Percentiles rank a stretch among this genome's conserved stretches.
These are phyloP conservation scores for Fissipunctia ypsillon DNA, from an alignment of 2,888 invertebrate genomes.

Conservation along the genomic window DNA sequence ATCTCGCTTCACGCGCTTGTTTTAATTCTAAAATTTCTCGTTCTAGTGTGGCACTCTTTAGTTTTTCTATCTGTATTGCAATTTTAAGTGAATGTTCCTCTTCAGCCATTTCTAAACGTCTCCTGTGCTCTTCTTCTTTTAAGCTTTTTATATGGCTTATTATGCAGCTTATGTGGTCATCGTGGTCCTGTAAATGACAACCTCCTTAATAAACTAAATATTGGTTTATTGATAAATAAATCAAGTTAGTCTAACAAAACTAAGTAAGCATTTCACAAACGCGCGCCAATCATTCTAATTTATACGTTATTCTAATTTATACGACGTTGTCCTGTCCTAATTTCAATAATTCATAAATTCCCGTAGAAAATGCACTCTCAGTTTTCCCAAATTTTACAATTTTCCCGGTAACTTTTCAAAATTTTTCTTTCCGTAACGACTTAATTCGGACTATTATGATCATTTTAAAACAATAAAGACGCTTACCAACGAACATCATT, in stretches of 20 bases:
- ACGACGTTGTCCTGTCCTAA: no score
- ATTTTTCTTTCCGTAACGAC: no score
- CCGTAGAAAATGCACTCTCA: no score
- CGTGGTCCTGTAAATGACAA: conserved; percentile 18
- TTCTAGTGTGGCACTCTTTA: conserved; percentile 35
- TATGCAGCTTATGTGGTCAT: conserved; percentile 17
- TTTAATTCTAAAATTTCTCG: conserved; percentile 38
- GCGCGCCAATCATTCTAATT: not conserved
- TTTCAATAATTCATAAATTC: no score
- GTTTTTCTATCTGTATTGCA: conserved; percentile 27
- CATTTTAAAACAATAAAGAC: no score
- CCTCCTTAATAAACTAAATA: not conserved
- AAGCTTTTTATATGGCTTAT: conserved; percentile 22
- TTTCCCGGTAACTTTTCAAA: no score
- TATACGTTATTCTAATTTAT: not conserved
- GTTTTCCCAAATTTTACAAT: no score
- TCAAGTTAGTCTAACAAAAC: not conserved
- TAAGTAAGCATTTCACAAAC: not conserved
- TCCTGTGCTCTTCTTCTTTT: conserved; percentile 33
- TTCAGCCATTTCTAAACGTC: conserved; percentile 43
- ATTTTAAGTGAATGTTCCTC: conserved; percentile 42
- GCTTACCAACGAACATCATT: not conserved
- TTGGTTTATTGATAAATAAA: not conserved
- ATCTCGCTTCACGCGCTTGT: conserved; percentile 13
- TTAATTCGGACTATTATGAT: no score